Base-by-base conservation (phyloP, 1,140 invertebrate species). In the Tetraneura akinire region DNA sequence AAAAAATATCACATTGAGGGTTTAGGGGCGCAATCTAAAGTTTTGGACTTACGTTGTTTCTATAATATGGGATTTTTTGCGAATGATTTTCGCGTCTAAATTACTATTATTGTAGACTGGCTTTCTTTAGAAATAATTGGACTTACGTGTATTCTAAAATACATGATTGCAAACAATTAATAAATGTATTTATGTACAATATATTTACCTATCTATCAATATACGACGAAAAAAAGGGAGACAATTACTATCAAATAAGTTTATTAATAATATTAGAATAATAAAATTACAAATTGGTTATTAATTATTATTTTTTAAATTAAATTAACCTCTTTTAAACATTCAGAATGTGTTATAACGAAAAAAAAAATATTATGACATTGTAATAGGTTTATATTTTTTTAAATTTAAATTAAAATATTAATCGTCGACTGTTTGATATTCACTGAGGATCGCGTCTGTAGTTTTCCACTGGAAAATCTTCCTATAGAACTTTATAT, bases 401-500 rank as follows among this genome's bases (percentile, higher is more conserved):
- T 3, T 32, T 64, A 64, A 32, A 9, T 14, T 6, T 18, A 18
- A 14, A 32, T 32, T 32, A 8, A 64, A n/a, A 32, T 37, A 32
- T 18, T n/a, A 37, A 64, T 37, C 29, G 16, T 37, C 29, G 18
- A 18, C 13, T 4, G 26, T 64, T 64, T 64, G 60, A n/a, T 64
- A 64, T 64, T 64, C 60, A 32, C 16, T 14, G 4, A 32, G 16
- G 32, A 64, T 14, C 29, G 14, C 29, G 18, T 32, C 18, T 14
- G 60, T 64, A 16, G 29, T 64, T 64, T 64, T 37, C 60, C 60
- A 64, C 32, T 64, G 29, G 13, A 13, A 62, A 62, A 62, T 62
- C 13, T 16, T 62, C 14, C 8, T 3, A 29, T 64, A 64, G 11
- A 64, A 32, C 32, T 64, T 37, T 18, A 32, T 64, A 64, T 32